Evolutionary conservation across 2,797 vertebrate genomes (phyloP), one percentile per base, ranked within the genome.

Genomic region (Thunnus albacares): DNA sequence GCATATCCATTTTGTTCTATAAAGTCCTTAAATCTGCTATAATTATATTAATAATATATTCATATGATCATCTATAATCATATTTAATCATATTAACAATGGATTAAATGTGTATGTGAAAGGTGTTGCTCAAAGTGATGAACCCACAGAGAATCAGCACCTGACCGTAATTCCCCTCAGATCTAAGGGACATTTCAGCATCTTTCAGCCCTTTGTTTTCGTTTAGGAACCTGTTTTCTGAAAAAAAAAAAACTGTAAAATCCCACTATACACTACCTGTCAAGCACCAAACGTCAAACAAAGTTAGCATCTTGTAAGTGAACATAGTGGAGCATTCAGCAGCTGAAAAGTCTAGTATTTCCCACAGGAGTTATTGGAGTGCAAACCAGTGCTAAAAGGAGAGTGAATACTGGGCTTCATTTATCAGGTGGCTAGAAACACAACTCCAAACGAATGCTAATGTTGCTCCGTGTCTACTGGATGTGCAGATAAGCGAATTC

Each of bases 361-460:
- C 57, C 62, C 43, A 15, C 41, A 58, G 66, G 56, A 81, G 28
- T 61, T 51, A 38, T 12, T 30, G 28, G 64, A 73, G 45, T 57
- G 43, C 24, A 56, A 64, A 64, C 20, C 35, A 59, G 26, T 41
- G 35, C 41, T n/a, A 62, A 38, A 62, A 62, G 15, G 62, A 64
- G 62, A 33, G 45, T 2, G 2, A 56, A 59, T 52, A 52, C 24
- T 75, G 28, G 22, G 33, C 51, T 55, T 53, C 41, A 43, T 73
- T 70, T 53, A 62, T 69, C 66, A 26, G 55, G 49, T 57, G n/a
- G 59, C 52, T 53, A 56, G 24, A 62, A 56, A 57, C 22, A 71
- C 33, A n/a, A 63, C 59, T 71, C 57, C 18, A n/a, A 69, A 82
- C 56, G 33, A 69, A 69, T 72, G 49, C 33, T 61, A 33, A 71